These are phyloP conservation scores for Triplophysa bombifrons DNA, from an alignment of 2,797 vertebrate species.

Conservation along the genomic window DNA sequence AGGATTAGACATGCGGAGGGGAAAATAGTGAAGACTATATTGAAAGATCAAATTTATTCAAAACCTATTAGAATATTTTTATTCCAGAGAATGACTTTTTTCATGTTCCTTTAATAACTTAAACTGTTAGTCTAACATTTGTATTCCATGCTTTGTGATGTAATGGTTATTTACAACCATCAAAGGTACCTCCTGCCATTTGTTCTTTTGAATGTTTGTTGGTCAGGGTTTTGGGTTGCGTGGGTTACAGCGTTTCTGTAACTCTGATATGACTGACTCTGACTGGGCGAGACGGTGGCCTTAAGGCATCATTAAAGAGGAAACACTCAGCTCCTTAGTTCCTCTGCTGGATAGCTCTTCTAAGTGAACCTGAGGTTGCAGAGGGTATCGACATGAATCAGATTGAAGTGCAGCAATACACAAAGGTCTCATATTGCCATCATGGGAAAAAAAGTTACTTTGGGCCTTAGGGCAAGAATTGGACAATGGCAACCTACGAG, in stretches of 20 bases:
- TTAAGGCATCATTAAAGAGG: slow-evolving; percentile 34
- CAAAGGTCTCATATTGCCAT: slow-evolving; percentile 24
- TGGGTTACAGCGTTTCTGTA: neutral
- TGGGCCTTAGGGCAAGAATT: neutral
- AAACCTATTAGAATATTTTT: slow-evolving; percentile 6
- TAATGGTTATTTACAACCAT: neutral
- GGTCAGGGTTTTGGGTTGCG: neutral
- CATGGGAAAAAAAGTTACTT: slow-evolving; percentile 4
- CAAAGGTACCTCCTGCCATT: neutral
- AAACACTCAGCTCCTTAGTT: slow-evolving; percentile 24
- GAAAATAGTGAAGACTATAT: neutral
- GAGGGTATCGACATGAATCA: slow-evolving; percentile 42
- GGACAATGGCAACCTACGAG: slow-evolving; percentile 11
- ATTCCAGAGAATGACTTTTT: neutral
- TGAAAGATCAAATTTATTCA: neutral
- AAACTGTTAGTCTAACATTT: neutral
- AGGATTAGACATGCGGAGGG: neutral
- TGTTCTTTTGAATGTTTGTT: neutral
- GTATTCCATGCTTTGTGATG: neutral
- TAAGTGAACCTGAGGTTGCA: slow-evolving; percentile 46
- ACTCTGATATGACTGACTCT: slow-evolving; percentile 13
- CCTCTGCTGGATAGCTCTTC: slow-evolving; percentile 17
- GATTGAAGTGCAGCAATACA: slow-evolving; percentile 38
- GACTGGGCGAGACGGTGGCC: slow-evolving; percentile 24
- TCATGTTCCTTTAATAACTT: neutral